Percentiles rank a stretch among this genome's conserved stretches.
These are phyloP conservation scores for Pachypanchax playfairii DNA, from an alignment of 2,113 vertebrate species.

Conservation along the genomic window DNA sequence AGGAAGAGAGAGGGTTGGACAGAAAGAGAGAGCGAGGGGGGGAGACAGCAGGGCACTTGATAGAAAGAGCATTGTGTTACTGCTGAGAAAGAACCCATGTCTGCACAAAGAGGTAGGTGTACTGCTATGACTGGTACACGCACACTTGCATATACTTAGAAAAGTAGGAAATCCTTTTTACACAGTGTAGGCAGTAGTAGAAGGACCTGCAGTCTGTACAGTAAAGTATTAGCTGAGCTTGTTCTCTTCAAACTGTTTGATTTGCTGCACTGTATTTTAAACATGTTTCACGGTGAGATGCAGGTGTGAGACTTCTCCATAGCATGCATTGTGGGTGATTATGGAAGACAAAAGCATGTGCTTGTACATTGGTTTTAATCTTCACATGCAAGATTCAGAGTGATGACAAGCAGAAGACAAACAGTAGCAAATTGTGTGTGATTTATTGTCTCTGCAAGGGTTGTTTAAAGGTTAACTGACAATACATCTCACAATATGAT, in stretches of 20 bases:
- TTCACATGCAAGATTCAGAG: background rate
- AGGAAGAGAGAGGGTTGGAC: conserved; percentile 36
- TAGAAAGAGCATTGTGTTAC: conserved; percentile 71
- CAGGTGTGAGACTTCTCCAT: conserved; percentile 50
- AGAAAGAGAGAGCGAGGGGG: conserved; percentile 22
- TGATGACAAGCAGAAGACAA: background rate
- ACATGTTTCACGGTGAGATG: conserved; percentile 26
- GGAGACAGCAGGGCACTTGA: conserved; percentile 55
- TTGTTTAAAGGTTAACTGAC: background rate
- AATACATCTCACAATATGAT: background rate
- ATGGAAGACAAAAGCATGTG: too few species aligned
- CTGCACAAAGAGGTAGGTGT: conserved; percentile 79
- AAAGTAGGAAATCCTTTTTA: conserved; percentile 29
- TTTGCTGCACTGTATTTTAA: conserved; percentile 13
- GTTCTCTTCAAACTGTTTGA: conserved; percentile 33
- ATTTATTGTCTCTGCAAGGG: conserved; percentile 2
- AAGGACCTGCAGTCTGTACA: conserved; percentile 5
- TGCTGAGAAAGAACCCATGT: conserved; percentile 73
- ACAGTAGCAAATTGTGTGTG: conserved; percentile 14
- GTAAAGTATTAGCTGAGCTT: conserved; percentile 23
- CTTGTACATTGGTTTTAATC: background rate
- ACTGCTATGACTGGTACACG: conserved; percentile 55
- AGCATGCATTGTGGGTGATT: background rate
- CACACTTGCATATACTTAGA: background rate
- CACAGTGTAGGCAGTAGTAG: conserved; percentile 6